A percentile compares a stretch with the other conserved stretches of the same genome.
Evolutionary conservation across 2,797 vertebrate species (phyloP).

Genomic region (Fistularia tabacaria): DNA sequence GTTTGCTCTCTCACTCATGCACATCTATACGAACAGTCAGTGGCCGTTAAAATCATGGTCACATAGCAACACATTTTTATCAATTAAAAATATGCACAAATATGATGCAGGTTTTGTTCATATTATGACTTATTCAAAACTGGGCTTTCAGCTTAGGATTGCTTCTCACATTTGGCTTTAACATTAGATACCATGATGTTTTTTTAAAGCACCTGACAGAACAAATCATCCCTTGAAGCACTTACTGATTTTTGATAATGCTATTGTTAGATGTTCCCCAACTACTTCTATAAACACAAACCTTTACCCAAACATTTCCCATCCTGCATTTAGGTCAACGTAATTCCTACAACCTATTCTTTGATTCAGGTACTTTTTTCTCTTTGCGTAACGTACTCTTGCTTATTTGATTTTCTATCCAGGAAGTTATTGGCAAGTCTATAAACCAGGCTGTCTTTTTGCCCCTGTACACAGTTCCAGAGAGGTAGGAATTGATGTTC

Average conservation of each 20-base stretch:
- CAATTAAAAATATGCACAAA: not conserved
- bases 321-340: no score
- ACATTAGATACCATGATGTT: no score
- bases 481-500: slow-evolving; percentile 74
- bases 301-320: no score
- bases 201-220: no score
- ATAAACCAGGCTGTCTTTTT: slow-evolving; percentile 83
- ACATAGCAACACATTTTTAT: no score
- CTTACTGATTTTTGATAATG: not conserved
- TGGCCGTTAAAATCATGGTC: not conserved
- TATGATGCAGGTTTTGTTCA: not conserved
- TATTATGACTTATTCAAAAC: no score
- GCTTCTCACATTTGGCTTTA: no score
- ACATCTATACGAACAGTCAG: no score
- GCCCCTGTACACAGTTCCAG: slow-evolving; percentile 80
- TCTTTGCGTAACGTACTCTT: slow-evolving; percentile 7
- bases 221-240: not conserved
- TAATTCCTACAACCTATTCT: no score
- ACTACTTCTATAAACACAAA: no score
- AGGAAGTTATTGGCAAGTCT: slow-evolving; percentile 93
- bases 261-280: no score
- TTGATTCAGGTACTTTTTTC: not conserved
- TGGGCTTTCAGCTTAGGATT: no score
- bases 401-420: slow-evolving; percentile 37
- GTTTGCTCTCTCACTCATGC: not conserved